A percentile compares a stretch with the other conserved stretches of the same genome.
Evolutionary conservation across 2,888 invertebrate species (phyloP).

Genomic region (Catocala fraxini): DNA sequence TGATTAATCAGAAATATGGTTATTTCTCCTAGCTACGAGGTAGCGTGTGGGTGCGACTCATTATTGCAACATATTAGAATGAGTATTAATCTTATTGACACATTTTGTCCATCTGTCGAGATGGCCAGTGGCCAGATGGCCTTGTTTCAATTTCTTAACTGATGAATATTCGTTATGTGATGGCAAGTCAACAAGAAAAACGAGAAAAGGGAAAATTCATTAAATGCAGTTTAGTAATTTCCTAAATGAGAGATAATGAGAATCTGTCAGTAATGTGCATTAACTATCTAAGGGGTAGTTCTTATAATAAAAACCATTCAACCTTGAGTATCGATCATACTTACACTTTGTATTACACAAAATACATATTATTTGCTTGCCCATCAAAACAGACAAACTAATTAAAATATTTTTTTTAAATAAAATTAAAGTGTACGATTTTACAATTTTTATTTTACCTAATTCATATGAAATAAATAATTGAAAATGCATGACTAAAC

Average conservation of each 20-base stretch:
- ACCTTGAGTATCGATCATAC: no score
- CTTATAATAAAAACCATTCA: no score
- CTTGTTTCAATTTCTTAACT: slow-evolving; percentile 54
- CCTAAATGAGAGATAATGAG: background rate
- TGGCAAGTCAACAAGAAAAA: slow-evolving; percentile 21
- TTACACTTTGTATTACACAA: no score
- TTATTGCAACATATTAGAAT: slow-evolving; percentile 31
- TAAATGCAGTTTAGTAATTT: background rate
- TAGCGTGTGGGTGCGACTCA: slow-evolving; percentile 23
- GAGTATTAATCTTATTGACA: slow-evolving; percentile 49
- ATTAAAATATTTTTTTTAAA: no score
- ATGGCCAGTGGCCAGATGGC: no score
- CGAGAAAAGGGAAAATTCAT: slow-evolving; percentile 30
- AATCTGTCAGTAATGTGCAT: background rate
- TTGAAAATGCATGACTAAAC: no score
- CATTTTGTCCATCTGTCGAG: slow-evolving; percentile 39
- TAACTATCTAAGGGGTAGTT: no score
- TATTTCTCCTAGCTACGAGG: slow-evolving; percentile 15
- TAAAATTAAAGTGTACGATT: no score
- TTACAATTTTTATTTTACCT: no score
- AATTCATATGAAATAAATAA: no score
- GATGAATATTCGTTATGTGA: slow-evolving; percentile 20
- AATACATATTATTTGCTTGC: no score
- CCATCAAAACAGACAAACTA: no score
- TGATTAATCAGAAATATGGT: slow-evolving; percentile 26